Percentiles rank a stretch among this genome's conserved stretches.
phyloP scores from a whole-genome alignment of 2,113 vertebrate genomes.

The Rhinoderma darwinii region DNA sequence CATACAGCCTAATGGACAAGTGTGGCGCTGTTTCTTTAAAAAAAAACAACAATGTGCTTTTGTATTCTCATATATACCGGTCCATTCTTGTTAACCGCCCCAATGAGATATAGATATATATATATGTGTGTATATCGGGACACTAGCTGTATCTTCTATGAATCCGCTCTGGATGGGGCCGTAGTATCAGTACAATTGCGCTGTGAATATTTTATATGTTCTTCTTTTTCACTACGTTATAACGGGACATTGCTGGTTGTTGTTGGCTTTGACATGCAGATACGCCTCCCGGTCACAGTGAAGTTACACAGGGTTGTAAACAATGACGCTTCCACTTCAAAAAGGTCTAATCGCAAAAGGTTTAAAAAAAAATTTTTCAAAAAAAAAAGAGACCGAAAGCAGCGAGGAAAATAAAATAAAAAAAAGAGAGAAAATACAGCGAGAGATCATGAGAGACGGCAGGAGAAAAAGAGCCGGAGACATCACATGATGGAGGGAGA shows the following conservation, averaged over 20 bases:
- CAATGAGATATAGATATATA: too few species aligned
- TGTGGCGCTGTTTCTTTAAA: neutral
- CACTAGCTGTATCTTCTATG: neutral
- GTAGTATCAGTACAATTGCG: too few species aligned
- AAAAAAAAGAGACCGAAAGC: neutral
- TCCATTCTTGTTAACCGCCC: too few species aligned
- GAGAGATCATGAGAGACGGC: constrained; percentile 36
- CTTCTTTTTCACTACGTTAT: neutral
- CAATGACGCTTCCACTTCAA: neutral
- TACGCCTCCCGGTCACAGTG: neutral
- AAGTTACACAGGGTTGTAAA: neutral
- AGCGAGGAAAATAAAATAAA: neutral
- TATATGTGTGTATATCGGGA: too few species aligned
- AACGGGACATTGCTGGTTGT: neutral
- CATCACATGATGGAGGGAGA: constrained; percentile 54
- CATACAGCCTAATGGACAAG: neutral
- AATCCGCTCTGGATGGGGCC: too few species aligned
- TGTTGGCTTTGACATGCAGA: neutral
- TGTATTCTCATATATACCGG: too few species aligned
- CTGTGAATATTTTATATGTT: neutral
- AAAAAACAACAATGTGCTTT: too few species aligned
- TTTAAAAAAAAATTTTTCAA: neutral
- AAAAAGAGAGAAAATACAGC: neutral
- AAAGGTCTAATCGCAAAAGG: neutral
- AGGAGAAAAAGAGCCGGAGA: constrained; percentile 29